phyloP scores from a whole-genome alignment of 2,797 vertebrate genomes.

The Microctenopoma steveboyesi region DNA sequence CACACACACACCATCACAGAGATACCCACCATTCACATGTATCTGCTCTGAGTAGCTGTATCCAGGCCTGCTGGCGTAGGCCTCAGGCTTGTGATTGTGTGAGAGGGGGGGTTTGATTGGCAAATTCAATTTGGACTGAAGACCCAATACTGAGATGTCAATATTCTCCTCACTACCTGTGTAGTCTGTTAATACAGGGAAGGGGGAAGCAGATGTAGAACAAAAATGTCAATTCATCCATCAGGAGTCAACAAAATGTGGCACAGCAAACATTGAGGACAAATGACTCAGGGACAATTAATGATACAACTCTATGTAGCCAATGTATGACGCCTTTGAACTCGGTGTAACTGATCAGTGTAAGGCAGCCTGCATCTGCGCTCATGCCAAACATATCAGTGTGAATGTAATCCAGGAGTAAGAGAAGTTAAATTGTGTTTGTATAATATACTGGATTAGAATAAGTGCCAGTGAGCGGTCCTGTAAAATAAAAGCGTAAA shows the following conservation, averaged over 20 bases:
- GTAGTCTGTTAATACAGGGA: slow-evolving; percentile 85
- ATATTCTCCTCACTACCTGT: slow-evolving; percentile 90
- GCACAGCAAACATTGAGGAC: slow-evolving; percentile 61
- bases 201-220: slow-evolving; percentile 78
- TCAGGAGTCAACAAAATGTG: slow-evolving; percentile 52
- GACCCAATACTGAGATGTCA: slow-evolving; percentile 87
- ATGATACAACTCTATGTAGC: background rate
- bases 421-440: background rate
- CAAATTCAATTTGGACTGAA: slow-evolving; percentile 86
- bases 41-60: slow-evolving; percentile 86
- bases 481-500: background rate
- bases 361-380: slow-evolving; percentile 10
- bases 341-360: slow-evolving; percentile 25
- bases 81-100: slow-evolving; percentile 83
- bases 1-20: slow-evolving; percentile 49
- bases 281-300: slow-evolving; percentile 40
- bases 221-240: slow-evolving; percentile 73
- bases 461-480: slow-evolving; percentile 16
- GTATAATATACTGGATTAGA: slow-evolving; percentile 9
- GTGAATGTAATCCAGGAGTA: slow-evolving; percentile 9
- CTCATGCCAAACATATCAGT: slow-evolving; percentile 34
- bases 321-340: slow-evolving; percentile 15
- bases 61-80: slow-evolving; percentile 85
- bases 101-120: slow-evolving; percentile 83
- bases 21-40: slow-evolving; percentile 88